Conservation (phyloP, 2,888 invertebrate genomes). For the Erpobdella octoculata region DNA sequence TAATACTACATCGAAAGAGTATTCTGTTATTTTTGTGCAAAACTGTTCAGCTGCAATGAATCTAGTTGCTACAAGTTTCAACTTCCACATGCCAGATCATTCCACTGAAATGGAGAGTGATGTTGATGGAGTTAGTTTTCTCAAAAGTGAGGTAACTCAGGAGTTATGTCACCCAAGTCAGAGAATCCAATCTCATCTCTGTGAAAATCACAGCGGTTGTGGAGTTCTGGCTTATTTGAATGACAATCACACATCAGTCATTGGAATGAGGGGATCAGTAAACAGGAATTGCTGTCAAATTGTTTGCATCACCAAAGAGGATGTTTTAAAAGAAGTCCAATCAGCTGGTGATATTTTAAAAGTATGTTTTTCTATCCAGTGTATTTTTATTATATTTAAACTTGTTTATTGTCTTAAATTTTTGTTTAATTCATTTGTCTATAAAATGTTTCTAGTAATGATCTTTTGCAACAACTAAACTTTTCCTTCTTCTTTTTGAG, state of each 20-base stretch:
- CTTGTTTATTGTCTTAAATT: too few species aligned
- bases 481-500: too few species aligned
- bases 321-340: conserved; percentile 29
- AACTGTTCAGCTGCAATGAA: conserved; percentile 83
- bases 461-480: too few species aligned
- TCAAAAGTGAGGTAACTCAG: too few species aligned
- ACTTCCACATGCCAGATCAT: conserved; percentile 18
- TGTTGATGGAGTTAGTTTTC: too few species aligned
- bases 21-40: conserved; percentile 83
- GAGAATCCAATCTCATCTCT: background rate
- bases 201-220: background rate
- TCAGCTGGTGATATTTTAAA: background rate
- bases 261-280: conserved; percentile 78
- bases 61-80: conserved; percentile 72
- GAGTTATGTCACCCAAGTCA: too few species aligned
- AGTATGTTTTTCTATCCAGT: too few species aligned
- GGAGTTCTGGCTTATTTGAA: conserved; percentile 65
- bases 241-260: conserved; percentile 89
- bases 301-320: conserved; percentile 41
- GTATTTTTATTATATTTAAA: too few species aligned
- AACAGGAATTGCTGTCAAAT: conserved; percentile 37
- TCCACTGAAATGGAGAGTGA: too few species aligned
- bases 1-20: conserved; percentile 69
- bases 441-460: too few species aligned
- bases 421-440: too few species aligned